Evolutionary conservation across 1,140 invertebrate species (phyloP), one percentile per base, ranked within the genome.

Genomic region (Rhynchophorus ferrugineus): DNA sequence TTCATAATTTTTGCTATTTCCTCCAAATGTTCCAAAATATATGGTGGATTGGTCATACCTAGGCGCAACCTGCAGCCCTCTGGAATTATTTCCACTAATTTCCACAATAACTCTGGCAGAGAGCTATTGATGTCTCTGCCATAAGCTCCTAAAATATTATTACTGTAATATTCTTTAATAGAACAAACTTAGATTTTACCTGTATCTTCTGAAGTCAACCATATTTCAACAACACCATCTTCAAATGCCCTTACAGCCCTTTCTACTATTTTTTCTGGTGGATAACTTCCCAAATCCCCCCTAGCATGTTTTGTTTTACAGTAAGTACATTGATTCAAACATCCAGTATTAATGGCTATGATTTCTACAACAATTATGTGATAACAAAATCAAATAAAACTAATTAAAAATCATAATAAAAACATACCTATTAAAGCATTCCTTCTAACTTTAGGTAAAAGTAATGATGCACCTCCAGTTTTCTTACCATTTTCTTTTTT

Each of bases 41-140:
- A 99, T 0, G 96, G 96, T 0, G 96, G 95, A 78, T 99, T 98
- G 1, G 94, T 97, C 95, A 97, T 98, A 9, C 94, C 94, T 1
- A 96, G 72, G 49, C 91, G 74, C 60, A 95, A 75, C 76, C 88
- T 83, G 62, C 91, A 95, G 16, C 88, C 87, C 38, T 89, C 79
- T 0, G 95, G 95, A 50, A 98, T 93, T 0, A 95, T 83, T 52
- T 91, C 78, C 0, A 97, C 83, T n/a, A 98, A 70, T 65, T 83
- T 72, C 80, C 85, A 85, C 21, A 99, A 73, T 33, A 98, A 72
- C 69, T 89, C 82, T 0, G 95, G 91, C 24, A 99, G 73, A 2
- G 79, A 89, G 0, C 84, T 83, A 9, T 87, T 91, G 61, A 98
- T 95, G 68, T 99, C 96, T 54, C 86, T 76, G 0, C 96, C 95